Conservation (phyloP, 1,140 invertebrate species). For the Ooceraea biroi region DNA sequence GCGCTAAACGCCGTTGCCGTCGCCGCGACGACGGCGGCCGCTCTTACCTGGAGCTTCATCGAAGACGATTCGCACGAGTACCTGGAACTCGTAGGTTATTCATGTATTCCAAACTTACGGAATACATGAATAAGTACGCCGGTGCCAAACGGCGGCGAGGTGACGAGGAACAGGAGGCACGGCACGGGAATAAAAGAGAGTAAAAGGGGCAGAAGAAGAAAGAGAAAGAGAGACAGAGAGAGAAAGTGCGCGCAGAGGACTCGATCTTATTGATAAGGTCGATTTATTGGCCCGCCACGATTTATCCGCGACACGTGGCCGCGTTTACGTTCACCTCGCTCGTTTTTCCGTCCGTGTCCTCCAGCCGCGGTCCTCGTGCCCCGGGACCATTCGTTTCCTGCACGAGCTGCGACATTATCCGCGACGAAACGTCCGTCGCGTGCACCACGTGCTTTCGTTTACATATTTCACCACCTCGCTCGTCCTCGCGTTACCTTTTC, state of each 20-base stretch:
- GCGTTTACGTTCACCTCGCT: conserved; percentile 49
- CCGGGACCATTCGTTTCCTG: conserved; percentile 54
- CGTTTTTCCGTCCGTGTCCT: conserved; percentile 21
- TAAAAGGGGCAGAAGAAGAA: neutral
- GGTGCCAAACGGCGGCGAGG: conserved; percentile 17
- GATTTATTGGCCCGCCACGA: conserved; percentile 68
- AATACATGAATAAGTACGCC: conserved; percentile 74
- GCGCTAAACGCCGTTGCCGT: conserved; percentile 62
- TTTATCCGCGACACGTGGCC: conserved; percentile 72
- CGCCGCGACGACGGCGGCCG: neutral
- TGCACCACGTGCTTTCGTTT: conserved; percentile 64
- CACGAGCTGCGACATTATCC: conserved; percentile 49
- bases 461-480: conserved; percentile 8
- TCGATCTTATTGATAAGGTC: conserved; percentile 75
- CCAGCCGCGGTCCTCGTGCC: conserved; percentile 17
- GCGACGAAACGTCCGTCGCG: conserved; percentile 58
- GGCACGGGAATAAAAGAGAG: conserved; percentile 30
- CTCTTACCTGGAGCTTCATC: conserved; percentile 63
- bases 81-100: conserved; percentile 65
- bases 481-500: neutral
- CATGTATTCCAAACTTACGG: conserved; percentile 74
- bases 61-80: conserved; percentile 59
- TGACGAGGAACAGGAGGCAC: conserved; percentile 1
- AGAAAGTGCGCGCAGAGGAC: neutral
- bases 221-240: neutral